Conservation (phyloP, 2,113 vertebrate genomes). For the Epinephelus lanceolatus region DNA sequence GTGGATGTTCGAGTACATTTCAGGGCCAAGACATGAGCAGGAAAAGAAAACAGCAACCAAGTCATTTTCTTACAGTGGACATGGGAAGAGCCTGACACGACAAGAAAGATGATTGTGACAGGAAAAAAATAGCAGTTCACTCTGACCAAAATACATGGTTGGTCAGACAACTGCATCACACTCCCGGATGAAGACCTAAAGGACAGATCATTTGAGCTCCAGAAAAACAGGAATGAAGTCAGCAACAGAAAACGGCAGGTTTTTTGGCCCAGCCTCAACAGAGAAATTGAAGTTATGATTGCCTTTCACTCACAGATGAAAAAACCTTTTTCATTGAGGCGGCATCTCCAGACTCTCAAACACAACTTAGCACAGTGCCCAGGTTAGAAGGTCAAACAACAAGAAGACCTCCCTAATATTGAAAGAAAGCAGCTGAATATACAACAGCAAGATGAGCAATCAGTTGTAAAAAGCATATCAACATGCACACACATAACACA, state of each 20-base stretch:
- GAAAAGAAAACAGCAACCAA: background rate
- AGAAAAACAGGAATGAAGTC: constrained; percentile 10
- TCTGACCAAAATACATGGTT: background rate
- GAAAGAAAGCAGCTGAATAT: constrained; percentile 5
- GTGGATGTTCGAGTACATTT: background rate
- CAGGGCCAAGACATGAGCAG: background rate
- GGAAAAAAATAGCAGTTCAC: background rate
- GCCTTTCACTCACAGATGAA: constrained; percentile 39
- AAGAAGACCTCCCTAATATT: background rate
- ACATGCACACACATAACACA: background rate
- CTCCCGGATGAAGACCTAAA: background rate
- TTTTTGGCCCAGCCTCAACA: background rate
- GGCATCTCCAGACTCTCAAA: background rate
- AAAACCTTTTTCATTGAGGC: constrained; percentile 20
- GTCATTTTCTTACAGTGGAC: background rate
- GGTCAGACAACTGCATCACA: background rate
- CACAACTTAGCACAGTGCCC: background rate
- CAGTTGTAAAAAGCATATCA: constrained; percentile 1
- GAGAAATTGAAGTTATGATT: constrained; percentile 41
- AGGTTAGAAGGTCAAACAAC: constrained; percentile 14
- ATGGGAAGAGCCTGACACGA: background rate
- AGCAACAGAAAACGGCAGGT: background rate
- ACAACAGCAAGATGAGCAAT: background rate
- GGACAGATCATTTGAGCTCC: background rate
- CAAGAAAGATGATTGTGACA: background rate